A percentile compares a stretch with the other conserved stretches of the same genome.
Evolutionary conservation across 2,113 vertebrate species (phyloP).

Genomic region (Toxostoma redivivum): DNA sequence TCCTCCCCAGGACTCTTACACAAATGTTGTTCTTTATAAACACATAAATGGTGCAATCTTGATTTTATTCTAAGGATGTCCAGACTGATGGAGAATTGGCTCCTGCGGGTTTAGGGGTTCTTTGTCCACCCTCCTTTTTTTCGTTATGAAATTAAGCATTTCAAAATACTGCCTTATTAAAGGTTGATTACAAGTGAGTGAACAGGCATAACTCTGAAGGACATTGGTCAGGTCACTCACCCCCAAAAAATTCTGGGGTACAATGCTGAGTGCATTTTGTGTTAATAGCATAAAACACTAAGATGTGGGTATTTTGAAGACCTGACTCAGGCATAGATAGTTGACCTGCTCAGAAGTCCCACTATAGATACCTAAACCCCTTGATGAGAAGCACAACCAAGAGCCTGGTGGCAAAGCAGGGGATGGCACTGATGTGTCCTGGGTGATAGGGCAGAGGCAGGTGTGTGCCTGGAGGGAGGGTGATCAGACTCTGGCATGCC

Average conservation of each 20-base stretch:
- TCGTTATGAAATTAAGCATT: background rate
- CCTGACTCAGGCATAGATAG: background rate
- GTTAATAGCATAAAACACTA: background rate
- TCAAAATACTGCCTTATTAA: background rate
- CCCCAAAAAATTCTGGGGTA: background rate
- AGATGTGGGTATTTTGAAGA: background rate
- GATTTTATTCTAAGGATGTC: background rate
- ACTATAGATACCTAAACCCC: background rate
- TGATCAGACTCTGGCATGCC: background rate
- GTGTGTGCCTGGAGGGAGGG: background rate
- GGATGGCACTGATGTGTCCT: background rate
- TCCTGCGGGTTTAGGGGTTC: background rate
- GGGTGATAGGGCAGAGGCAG: fast-evolving
- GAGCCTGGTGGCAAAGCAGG: background rate
- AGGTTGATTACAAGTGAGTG: background rate
- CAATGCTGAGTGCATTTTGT: background rate
- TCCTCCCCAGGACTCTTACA: background rate
- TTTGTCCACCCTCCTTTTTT: background rate
- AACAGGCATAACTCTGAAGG: background rate
- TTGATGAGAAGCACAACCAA: background rate
- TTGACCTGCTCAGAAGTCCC: background rate
- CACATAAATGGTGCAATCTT: background rate
- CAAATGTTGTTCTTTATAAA: background rate
- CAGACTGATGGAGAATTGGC: background rate
- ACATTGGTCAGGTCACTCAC: background rate